Evolutionary conservation across 2,113 vertebrate genomes (phyloP).

Genomic region (Barbus barbus): DNA sequence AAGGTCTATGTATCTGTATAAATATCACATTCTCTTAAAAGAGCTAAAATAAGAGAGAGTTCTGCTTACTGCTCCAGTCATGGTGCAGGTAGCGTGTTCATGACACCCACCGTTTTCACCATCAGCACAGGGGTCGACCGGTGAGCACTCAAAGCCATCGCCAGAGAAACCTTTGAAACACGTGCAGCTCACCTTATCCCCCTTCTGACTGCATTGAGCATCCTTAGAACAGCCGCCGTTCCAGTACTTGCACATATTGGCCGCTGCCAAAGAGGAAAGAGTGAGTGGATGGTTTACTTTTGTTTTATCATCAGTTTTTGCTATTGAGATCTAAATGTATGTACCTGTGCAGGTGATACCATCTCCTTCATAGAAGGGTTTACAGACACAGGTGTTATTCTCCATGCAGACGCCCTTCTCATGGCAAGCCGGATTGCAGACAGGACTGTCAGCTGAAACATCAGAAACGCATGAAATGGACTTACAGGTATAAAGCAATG

Average conservation of each 20-base stretch:
- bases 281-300: neutral
- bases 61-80: slow-evolving; percentile 83
- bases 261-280: slow-evolving; percentile 67
- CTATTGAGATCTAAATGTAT: slow-evolving; percentile 13
- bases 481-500: neutral
- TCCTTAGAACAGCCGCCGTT: slow-evolving; percentile 86
- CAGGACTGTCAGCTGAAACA: slow-evolving; percentile 64
- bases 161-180: slow-evolving; percentile 84
- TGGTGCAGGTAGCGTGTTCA: slow-evolving; percentile 87
- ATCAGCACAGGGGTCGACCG: slow-evolving; percentile 79
- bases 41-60: neutral
- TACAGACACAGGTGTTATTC: slow-evolving; percentile 88
- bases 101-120: slow-evolving; percentile 86
- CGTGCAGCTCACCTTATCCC: slow-evolving; percentile 79
- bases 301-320: neutral
- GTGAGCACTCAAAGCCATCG: slow-evolving; percentile 81
- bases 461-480: neutral
- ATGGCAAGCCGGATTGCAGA: slow-evolving; percentile 83
- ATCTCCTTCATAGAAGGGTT: slow-evolving; percentile 84
- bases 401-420: slow-evolving; percentile 78
- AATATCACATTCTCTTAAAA: neutral
- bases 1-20: too few relatives aligned
- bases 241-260: slow-evolving; percentile 81
- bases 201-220: slow-evolving; percentile 80
- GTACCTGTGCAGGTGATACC: slow-evolving; percentile 86